Percentiles rank a stretch among this genome's conserved stretches.
phyloP scores from a whole-genome alignment of 2,113 vertebrate genomes.

The Rhabdomys dilectus region DNA sequence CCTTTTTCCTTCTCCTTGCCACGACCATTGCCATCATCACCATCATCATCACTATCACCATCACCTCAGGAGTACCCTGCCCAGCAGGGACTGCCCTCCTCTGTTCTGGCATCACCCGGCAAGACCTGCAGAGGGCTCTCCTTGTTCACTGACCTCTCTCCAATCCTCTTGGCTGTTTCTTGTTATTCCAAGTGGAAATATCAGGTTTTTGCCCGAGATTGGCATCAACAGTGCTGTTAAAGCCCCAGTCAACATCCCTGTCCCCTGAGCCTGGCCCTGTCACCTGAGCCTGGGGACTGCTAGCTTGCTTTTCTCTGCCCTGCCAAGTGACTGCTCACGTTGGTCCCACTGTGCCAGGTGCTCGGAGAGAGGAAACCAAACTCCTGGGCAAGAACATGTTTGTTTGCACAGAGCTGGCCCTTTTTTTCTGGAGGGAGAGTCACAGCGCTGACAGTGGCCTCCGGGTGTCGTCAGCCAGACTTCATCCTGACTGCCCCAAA shows the following conservation, averaged over 20 bases:
- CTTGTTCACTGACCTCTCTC: constrained; percentile 32
- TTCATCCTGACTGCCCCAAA: not conserved
- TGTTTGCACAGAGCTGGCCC: constrained; percentile 72
- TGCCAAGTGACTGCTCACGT: constrained; percentile 76
- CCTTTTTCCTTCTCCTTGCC: not conserved
- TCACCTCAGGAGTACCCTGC: not conserved
- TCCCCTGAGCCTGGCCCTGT: constrained; percentile 75
- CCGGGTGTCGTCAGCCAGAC: not conserved
- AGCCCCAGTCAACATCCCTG: constrained; percentile 70
- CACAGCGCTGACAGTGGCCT: not conserved
- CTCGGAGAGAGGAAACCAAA: constrained; percentile 70
- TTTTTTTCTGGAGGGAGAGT: constrained; percentile 57
- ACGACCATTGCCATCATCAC: not conserved
- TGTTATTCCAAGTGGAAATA: constrained; percentile 80
- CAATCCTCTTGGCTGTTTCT: constrained; percentile 46
- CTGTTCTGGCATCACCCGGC: not conserved
- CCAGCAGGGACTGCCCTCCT: not conserved
- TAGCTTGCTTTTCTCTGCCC: constrained; percentile 69
- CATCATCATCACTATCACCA: not conserved
- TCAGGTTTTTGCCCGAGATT: constrained; percentile 76
- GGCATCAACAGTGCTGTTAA: constrained; percentile 78
- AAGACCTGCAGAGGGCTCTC: constrained; percentile 79
- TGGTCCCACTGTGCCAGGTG: constrained; percentile 73
- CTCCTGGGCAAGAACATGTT: constrained; percentile 59
- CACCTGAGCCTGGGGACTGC: constrained; percentile 76